phyloP scores from a whole-genome alignment of 2,888 invertebrate species.

The Lucinisca nassula region DNA sequence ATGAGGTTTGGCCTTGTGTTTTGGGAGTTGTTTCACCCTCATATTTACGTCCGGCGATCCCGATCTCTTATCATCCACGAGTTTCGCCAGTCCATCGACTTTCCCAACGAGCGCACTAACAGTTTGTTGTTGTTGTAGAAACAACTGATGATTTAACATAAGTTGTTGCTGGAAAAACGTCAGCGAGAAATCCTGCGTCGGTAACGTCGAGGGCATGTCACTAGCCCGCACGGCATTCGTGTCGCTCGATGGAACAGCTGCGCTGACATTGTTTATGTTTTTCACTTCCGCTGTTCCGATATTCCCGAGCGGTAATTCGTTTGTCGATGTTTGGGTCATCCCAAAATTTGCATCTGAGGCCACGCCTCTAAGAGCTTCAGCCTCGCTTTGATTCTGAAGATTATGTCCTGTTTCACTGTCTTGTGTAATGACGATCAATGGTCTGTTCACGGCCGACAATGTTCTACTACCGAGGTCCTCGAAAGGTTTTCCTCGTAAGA shows the following conservation, averaged over 20 bases:
- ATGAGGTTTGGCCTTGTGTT: too few species aligned
- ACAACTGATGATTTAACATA: too few species aligned
- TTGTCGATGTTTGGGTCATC: background rate
- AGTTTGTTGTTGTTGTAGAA: too few species aligned
- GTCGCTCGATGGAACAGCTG: too few species aligned
- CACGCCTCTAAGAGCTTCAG: background rate
- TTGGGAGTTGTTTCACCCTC: too few species aligned
- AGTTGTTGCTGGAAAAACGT: background rate
- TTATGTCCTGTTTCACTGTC: background rate
- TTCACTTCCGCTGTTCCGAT: background rate
- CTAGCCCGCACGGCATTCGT: too few species aligned
- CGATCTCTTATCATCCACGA: background rate
- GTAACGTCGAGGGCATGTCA: too few species aligned
- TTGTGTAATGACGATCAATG: background rate
- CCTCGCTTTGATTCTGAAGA: background rate
- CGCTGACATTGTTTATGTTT: background rate
- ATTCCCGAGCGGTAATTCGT: background rate
- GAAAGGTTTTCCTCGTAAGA: conserved; percentile 7
- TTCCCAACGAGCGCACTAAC: too few species aligned
- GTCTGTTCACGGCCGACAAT: background rate
- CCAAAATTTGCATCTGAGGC: background rate
- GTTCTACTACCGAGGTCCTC: too few species aligned
- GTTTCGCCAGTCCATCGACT: background rate
- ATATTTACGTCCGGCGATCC: too few species aligned
- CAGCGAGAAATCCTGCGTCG: background rate